Percentiles rank a stretch among this genome's conserved stretches.
phyloP scores from a whole-genome alignment of 2,888 invertebrate genomes.

The Gerris lacustris region DNA sequence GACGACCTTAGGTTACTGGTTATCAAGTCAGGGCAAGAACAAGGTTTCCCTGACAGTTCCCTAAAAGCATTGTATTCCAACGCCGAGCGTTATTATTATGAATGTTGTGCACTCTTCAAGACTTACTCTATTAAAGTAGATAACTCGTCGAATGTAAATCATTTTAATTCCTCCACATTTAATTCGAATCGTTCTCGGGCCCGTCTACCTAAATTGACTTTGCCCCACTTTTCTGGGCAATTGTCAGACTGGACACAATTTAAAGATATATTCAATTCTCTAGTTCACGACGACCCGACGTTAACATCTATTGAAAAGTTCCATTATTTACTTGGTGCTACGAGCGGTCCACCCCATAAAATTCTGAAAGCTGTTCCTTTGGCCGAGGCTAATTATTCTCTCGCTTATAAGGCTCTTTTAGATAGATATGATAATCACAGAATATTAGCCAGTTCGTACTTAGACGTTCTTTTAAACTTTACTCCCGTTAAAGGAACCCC shows the following conservation, averaged over 20 bases:
- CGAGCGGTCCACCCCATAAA: slow-evolving; percentile 8
- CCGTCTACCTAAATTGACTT: slow-evolving; percentile 13
- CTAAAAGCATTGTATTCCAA: not conserved
- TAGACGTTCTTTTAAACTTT: no score
- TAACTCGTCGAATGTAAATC: not conserved
- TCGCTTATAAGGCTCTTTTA: slow-evolving; percentile 18
- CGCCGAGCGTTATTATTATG: not conserved
- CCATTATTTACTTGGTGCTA: slow-evolving; percentile 14
- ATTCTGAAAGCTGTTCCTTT: slow-evolving; percentile 10
- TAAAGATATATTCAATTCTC: slow-evolving; percentile 15
- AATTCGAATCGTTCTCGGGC: not conserved
- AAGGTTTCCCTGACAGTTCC: not conserved
- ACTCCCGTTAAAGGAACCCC: slow-evolving; percentile 9
- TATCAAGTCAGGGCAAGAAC: not conserved
- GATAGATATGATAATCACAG: slow-evolving; percentile 19
- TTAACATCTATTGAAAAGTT: slow-evolving; percentile 19
- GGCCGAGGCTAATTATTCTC: slow-evolving; percentile 13
- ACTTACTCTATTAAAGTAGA: not conserved
- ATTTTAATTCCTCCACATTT: not conserved
- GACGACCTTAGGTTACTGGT: not conserved
- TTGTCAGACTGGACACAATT: slow-evolving; percentile 18
- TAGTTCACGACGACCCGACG: slow-evolving; percentile 14
- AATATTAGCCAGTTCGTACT: slow-evolving; percentile 8
- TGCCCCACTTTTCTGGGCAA: slow-evolving; percentile 18
- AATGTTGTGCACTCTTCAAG: not conserved